Evolutionary conservation across 2,888 invertebrate genomes (phyloP).

Genomic region (Bembecia ichneumoniformis): DNA sequence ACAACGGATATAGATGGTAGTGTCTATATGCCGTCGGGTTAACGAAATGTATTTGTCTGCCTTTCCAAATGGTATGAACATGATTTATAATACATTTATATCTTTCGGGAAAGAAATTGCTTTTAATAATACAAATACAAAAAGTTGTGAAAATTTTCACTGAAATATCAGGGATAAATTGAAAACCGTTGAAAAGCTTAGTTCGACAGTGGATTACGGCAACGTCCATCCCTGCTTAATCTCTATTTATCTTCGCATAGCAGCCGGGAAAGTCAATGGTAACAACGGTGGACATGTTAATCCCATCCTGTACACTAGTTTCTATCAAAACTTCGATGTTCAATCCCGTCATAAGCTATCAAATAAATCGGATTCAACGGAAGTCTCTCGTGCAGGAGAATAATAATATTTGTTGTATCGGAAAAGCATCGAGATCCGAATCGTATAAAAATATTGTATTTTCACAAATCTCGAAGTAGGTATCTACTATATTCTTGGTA

Average conservation of each 20-base stretch:
- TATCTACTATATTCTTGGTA: not conserved
- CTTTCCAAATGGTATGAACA: not conserved
- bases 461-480: not conserved
- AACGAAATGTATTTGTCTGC: not conserved
- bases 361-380: not conserved
- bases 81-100: too few species aligned
- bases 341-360: not conserved
- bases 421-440: not conserved
- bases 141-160: not conserved
- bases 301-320: conserved; percentile 16
- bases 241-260: conserved; percentile 55
- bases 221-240: conserved; percentile 50
- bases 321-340: not conserved
- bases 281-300: conserved; percentile 52
- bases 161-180: not conserved
- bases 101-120: too few species aligned
- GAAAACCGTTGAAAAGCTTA: not conserved
- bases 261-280: conserved; percentile 40
- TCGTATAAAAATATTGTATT: not conserved
- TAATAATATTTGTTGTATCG: not conserved
- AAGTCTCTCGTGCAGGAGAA: not conserved
- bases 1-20: not conserved
- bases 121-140: too few species aligned
- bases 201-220: conserved; percentile 26
- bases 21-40: not conserved